These are phyloP conservation scores for Tympanoctomys barrerae DNA, from an alignment of 2,797 vertebrate species.

Conservation along the genomic window DNA sequence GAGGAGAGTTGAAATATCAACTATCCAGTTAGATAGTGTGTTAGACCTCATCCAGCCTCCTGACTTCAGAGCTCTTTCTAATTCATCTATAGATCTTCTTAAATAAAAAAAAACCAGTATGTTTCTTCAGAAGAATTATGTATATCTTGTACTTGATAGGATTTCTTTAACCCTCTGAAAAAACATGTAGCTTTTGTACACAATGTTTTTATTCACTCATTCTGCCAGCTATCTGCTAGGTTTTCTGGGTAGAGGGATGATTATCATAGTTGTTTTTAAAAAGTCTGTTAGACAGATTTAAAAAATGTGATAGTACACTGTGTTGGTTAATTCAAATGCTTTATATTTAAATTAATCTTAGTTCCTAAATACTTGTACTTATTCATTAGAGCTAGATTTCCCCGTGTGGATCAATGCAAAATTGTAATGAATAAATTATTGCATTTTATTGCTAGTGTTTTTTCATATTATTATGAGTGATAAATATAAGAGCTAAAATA, in stretches of 20 bases:
- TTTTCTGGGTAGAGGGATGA: not conserved
- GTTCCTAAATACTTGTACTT: slow-evolving; percentile 74
- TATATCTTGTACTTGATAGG: not conserved
- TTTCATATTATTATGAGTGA: slow-evolving; percentile 58
- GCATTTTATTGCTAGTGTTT: slow-evolving; percentile 65
- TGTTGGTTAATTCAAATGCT: slow-evolving; percentile 58
- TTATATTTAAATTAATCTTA: slow-evolving; percentile 79
- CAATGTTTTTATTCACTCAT: slow-evolving; percentile 47
- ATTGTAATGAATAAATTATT: slow-evolving; percentile 69
- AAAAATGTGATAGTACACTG: slow-evolving; percentile 70
- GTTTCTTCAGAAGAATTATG: not conserved
- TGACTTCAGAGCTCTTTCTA: not conserved
- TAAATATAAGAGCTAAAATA: slow-evolving; percentile 69
- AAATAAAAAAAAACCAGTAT: not conserved
- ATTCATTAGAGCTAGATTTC: slow-evolving; percentile 71
- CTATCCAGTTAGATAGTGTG: not conserved
- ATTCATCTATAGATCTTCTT: not conserved
- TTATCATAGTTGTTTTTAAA: not conserved
- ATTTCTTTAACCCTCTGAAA: slow-evolving; percentile 19
- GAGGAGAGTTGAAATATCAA: not conserved
- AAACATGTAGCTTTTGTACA: slow-evolving; percentile 50
- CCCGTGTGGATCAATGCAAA: slow-evolving; percentile 73
- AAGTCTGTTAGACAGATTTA: slow-evolving; percentile 21
- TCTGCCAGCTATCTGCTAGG: not conserved
- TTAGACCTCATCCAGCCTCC: not conserved